Conservation (phyloP, 2,888 invertebrate genomes). For the Eristalis arbustorum region DNA sequence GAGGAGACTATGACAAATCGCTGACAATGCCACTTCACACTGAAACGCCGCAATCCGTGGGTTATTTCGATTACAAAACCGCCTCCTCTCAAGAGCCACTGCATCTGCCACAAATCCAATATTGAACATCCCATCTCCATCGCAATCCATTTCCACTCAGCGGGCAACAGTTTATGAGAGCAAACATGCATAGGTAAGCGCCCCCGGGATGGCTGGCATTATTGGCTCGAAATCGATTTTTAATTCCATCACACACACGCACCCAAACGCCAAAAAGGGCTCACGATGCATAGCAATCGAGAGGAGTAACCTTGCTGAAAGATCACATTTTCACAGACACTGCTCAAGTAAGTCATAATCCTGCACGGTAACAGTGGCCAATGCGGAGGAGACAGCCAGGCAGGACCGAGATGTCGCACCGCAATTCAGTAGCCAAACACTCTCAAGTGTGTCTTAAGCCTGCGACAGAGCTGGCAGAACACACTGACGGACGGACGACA, state of each 20-base stretch:
- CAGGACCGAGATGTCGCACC: conserved; percentile 16
- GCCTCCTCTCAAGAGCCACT: conserved; percentile 14
- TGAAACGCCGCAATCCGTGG: conserved; percentile 6
- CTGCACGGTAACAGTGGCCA: conserved; percentile 1
- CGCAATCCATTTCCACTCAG: neutral
- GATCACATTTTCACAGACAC: neutral
- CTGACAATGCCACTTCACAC: conserved; percentile 21
- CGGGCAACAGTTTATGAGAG: conserved; percentile 32
- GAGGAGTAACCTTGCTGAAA: conserved; percentile 40
- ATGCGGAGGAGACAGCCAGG: neutral
- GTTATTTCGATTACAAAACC: conserved; percentile 19
- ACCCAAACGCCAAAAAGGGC: neutral
- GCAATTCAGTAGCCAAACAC: conserved; percentile 62
- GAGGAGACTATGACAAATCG: conserved; percentile 6
- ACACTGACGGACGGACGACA: conserved; percentile 48
- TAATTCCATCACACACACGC: conserved; percentile 25
- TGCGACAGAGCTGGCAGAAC: conserved; percentile 29
- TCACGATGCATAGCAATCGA: conserved; percentile 30
- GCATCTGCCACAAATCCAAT: conserved; percentile 40
- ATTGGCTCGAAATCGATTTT: conserved; percentile 52
- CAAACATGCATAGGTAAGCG: conserved; percentile 51
- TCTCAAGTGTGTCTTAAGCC: conserved; percentile 53
- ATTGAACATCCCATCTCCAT: conserved; percentile 19
- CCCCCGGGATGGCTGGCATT: conserved; percentile 8
- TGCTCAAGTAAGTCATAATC: conserved; percentile 44